phyloP scores from a whole-genome alignment of 2,113 vertebrate species.

The Tenrec ecaudatus region DNA sequence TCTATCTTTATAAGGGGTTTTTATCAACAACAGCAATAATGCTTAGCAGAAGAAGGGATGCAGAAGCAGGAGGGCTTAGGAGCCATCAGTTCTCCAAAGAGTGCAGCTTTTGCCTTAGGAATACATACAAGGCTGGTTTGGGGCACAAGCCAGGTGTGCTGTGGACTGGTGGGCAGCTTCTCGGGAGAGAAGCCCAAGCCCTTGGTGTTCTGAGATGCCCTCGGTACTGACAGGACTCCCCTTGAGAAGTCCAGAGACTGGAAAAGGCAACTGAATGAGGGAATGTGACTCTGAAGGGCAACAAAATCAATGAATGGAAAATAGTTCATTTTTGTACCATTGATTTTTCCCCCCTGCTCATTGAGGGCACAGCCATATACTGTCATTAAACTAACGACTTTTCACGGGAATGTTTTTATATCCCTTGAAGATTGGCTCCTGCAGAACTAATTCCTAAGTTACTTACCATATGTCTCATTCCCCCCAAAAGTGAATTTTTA shows the following conservation, averaged over 20 bases:
- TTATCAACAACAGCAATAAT: background rate
- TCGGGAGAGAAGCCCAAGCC: background rate
- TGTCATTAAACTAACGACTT: slow-evolving; percentile 43
- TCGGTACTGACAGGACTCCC: background rate
- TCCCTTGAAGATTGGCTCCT: slow-evolving; percentile 35
- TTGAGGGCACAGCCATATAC: slow-evolving; percentile 5
- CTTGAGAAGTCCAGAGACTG: background rate
- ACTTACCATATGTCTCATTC: background rate
- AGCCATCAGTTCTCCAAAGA: too few species aligned
- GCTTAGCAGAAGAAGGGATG: background rate
- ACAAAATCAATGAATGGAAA: slow-evolving; percentile 71
- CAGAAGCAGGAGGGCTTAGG: rapidly evolving
- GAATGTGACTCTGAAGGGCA: slow-evolving; percentile 47
- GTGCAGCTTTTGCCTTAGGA: background rate
- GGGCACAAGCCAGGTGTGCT: background rate
- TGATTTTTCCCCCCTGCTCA: slow-evolving; percentile 62
- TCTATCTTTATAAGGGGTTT: too few species aligned
- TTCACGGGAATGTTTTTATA: slow-evolving; percentile 38
- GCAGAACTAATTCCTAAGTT: background rate
- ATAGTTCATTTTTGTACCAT: slow-evolving; percentile 68
- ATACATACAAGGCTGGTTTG: rapidly evolving
- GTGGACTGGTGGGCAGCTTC: background rate
- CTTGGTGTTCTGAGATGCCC: background rate
- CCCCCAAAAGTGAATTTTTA: background rate
- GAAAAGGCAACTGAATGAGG: slow-evolving; percentile 5